A percentile compares a stretch with the other conserved stretches of the same genome.
Conservation (phyloP, 1,140 invertebrate genomes). For the Trinorchestia longiramus region DNA sequence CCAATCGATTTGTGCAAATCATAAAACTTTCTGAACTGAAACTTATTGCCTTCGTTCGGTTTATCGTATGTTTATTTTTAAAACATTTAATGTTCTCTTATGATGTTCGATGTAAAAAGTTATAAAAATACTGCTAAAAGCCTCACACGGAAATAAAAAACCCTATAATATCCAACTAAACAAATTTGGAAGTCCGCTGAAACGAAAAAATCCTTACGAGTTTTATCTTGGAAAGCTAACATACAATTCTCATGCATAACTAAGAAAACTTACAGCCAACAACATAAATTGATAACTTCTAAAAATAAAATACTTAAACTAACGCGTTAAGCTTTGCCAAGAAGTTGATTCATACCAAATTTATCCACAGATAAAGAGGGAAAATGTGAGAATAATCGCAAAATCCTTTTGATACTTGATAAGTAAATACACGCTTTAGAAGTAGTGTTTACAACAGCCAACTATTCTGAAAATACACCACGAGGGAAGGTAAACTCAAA, state of each 20-base stretch:
- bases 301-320: background rate
- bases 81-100: too few species aligned
- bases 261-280: background rate
- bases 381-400: background rate
- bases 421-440: background rate
- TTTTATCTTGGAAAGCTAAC: background rate
- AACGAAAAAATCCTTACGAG: background rate
- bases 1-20: background rate
- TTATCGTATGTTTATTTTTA: too few species aligned
- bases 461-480: background rate
- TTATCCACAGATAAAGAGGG: background rate
- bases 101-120: background rate
- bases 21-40: background rate
- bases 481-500: background rate
- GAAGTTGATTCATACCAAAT: background rate
- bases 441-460: background rate
- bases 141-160: background rate
- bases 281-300: background rate
- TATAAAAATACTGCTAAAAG: background rate
- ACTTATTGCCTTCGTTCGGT: too few species aligned
- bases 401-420: background rate
- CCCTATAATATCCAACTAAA: background rate
- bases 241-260: background rate
- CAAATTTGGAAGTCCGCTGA: background rate
- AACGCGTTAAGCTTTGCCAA: background rate